Evolutionary conservation across 2,888 invertebrate genomes (phyloP).

Genomic region (Unio delphinus): DNA sequence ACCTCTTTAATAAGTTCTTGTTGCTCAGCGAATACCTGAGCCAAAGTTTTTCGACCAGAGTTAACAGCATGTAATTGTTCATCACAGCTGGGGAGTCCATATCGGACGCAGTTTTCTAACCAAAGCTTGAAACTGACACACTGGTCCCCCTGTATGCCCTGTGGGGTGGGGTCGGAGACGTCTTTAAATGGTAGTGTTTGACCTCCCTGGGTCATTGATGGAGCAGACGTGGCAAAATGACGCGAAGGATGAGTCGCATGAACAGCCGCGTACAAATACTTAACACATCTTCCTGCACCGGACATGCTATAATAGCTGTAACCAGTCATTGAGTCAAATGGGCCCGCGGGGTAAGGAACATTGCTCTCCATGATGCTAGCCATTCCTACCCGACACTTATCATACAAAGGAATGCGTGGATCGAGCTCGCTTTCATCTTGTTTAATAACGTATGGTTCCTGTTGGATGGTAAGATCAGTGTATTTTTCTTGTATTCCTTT

Average conservation of each 20-base stretch:
- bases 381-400: constrained; percentile 25
- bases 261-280: constrained; percentile 17
- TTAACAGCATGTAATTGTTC: constrained; percentile 51
- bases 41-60: constrained; percentile 56
- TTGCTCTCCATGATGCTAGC: constrained; percentile 23
- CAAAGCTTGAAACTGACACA: constrained; percentile 60
- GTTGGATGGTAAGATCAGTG: neutral
- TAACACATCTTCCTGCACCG: constrained; percentile 20
- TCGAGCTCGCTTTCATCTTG: neutral
- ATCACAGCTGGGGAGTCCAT: constrained; percentile 56
- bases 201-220: constrained; percentile 10
- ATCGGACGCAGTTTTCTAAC: constrained; percentile 63
- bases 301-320: constrained; percentile 23
- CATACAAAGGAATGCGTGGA: constrained; percentile 14
- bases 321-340: constrained; percentile 1
- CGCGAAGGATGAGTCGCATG: constrained; percentile 21
- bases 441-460: neutral
- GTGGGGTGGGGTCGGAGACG: constrained; percentile 45
- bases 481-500: constrained; percentile 24
- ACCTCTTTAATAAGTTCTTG: constrained; percentile 55
- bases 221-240: constrained; percentile 14
- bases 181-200: constrained; percentile 8
- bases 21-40: constrained; percentile 62
- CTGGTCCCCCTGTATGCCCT: constrained; percentile 65
- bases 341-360: constrained; percentile 12